Evolutionary conservation across 53 echinoderm and acorn worm genomes (phyloP).

Genomic region (Holothuria scabra): DNA sequence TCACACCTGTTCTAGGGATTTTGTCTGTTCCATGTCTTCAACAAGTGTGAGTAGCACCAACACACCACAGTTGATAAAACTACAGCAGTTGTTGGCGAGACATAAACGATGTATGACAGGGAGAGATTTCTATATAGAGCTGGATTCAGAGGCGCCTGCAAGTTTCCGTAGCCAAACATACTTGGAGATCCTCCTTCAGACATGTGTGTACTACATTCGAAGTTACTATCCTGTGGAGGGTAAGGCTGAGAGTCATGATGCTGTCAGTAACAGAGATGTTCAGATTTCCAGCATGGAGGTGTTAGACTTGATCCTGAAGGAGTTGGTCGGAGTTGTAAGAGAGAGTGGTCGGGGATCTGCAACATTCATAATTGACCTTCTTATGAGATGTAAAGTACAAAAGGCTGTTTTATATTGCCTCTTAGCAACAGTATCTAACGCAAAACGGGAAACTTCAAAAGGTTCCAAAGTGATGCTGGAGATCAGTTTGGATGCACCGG

Average conservation of each 20-base stretch:
- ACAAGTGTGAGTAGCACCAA: conserved; percentile 98
- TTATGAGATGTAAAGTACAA: conserved; percentile 93
- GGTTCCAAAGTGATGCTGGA: conserved; percentile 32
- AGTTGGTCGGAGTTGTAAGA: conserved; percentile 88
- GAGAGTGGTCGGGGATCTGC: conserved; percentile 86
- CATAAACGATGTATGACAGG: conserved; percentile 95
- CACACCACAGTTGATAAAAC: conserved; percentile 93
- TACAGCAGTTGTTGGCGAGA: conserved; percentile 91
- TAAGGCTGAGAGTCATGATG: conserved; percentile 75
- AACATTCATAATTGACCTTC: conserved; percentile 92
- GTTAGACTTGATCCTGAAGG: conserved; percentile 73
- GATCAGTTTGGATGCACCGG: conserved; percentile 78
- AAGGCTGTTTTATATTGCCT: conserved; percentile 93
- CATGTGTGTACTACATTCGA: conserved; percentile 96
- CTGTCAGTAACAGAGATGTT: conserved; percentile 88
- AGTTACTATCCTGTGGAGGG: conserved; percentile 88
- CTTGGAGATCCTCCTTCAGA: conserved; percentile 87
- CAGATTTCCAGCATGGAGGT: conserved; percentile 98
- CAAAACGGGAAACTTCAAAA: conserved; percentile 52
- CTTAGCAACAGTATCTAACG: conserved; percentile 90
- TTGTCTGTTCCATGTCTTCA: conserved; percentile 97
- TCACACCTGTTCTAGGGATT: conserved; percentile 82
- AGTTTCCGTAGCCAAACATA: conserved; percentile 93
- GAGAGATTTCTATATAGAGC: conserved; percentile 84
- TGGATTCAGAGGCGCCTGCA: conserved; percentile 82